phyloP scores from a whole-genome alignment of 2,888 invertebrate species.

The Drosophila dives region DNA sequence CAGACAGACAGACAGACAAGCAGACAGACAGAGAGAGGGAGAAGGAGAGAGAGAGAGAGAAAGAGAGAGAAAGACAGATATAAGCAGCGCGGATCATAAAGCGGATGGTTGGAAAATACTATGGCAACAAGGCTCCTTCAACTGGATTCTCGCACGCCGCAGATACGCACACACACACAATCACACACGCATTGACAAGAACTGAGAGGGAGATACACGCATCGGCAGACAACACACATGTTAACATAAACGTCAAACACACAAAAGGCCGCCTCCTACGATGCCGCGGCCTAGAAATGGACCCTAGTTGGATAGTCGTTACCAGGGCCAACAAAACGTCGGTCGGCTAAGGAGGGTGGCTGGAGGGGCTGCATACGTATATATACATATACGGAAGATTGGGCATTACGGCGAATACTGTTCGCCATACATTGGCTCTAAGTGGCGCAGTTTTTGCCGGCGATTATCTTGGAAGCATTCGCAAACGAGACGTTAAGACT shows the following conservation, averaged over 20 bases:
- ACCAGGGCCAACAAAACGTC: conserved; percentile 22
- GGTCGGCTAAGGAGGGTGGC: neutral
- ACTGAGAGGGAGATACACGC: conserved; percentile 58
- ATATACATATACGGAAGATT: neutral
- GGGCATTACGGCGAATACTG: conserved; percentile 12
- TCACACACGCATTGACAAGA: conserved; percentile 12
- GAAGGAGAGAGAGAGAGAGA: conserved; percentile 1
- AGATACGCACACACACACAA: conserved; percentile 48
- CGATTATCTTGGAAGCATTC: conserved; percentile 69
- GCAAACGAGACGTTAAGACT: conserved; percentile 72
- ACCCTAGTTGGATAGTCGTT: conserved; percentile 47
- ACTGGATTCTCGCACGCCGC: conserved; percentile 71
- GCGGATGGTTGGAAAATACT: conserved; percentile 46
- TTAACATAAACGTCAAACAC: conserved; percentile 81
- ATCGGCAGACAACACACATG: conserved; percentile 74
- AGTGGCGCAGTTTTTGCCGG: conserved; percentile 73
- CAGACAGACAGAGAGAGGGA: neutral
- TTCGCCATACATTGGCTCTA: conserved; percentile 51
- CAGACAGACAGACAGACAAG: neutral
- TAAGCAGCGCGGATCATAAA: conserved; percentile 39
- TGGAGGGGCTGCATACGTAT: neutral
- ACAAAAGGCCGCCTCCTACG: conserved; percentile 66
- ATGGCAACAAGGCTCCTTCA: conserved; percentile 42
- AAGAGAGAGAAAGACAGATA: conserved; percentile 22
- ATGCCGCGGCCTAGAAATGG: conserved; percentile 47